Base-by-base conservation (phyloP, 2,888 invertebrate genomes). In the Aspidapion aeneum region DNA sequence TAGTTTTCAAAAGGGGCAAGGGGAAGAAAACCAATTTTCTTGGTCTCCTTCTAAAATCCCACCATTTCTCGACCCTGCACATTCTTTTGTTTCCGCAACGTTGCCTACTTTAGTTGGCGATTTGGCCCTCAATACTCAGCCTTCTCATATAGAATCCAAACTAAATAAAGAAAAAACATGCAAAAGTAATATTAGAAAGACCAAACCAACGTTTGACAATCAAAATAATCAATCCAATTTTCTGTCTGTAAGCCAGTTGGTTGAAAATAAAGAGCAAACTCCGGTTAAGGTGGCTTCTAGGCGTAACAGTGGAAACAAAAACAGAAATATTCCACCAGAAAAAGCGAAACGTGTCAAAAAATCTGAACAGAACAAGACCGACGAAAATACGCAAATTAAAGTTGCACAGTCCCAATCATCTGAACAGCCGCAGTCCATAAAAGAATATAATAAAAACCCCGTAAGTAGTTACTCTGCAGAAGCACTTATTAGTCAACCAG, bases 181-280 rank as follows among this genome's bases (percentile, higher is more conserved):
- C 60, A 69, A 69, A 64, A 63, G 65, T 51, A 60, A 57, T 62
- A 49, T 55, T 9, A 61, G 64, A 62, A 65, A 64, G 60, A 22
- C 64, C 3, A 64, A 65, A 61, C 66, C 66, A 55, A 70, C 67
- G 57, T 66, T 64, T 21, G 62, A 68, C n/a, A 66, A 52, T 21
- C 70, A 70, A 50, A 78, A 75, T 18, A 80, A 79, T 35, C 78
- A 79, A 16, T 78, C 79, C 21, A 83, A 82, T 59, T 87, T 87
- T 64, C 74, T 87, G 7, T 87, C 87, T 0, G 87, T 87, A 0
- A 87, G 87, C 73, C 86, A 87, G 64, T 73, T 87, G n/a, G 87
- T 87, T 1, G 86, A 84, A 68, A 81, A 81, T 68, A 69, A 56
- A 54, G 74, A 73, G 49, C 64, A 21, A 63, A 68, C 66, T 35